These are phyloP conservation scores for Drosophila paramelanica DNA, from an alignment of 2,888 invertebrate species.

Conservation along the genomic window DNA sequence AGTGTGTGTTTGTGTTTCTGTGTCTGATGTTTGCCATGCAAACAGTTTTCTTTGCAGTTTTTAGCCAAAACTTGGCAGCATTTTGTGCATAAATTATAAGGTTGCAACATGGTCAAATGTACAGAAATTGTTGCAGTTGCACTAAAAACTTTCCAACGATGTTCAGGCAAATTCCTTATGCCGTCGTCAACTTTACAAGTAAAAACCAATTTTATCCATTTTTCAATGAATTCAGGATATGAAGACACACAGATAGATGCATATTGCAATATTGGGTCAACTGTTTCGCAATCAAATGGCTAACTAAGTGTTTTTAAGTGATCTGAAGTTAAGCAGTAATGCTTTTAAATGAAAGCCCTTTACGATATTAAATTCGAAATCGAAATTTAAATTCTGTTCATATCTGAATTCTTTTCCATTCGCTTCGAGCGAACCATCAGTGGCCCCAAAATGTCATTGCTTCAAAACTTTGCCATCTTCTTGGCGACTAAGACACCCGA, in stretches of 20 bases:
- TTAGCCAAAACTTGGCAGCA: conserved; percentile 68
- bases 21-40: conserved; percentile 51
- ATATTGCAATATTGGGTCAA: too few relatives aligned
- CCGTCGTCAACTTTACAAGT: conserved; percentile 1
- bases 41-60: conserved; percentile 62
- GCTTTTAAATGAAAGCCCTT: neutral
- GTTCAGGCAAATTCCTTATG: conserved; percentile 18
- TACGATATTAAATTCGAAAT: neutral
- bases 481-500: conserved; percentile 25
- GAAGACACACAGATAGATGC: too few relatives aligned
- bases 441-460: conserved; percentile 61
- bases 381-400: conserved; percentile 13
- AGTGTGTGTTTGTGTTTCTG: conserved; percentile 24
- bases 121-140: conserved; percentile 35
- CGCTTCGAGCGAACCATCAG: conserved; percentile 29
- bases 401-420: neutral
- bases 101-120: conserved; percentile 56
- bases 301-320: too few relatives aligned
- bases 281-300: too few relatives aligned
- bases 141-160: conserved; percentile 28
- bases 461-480: conserved; percentile 57
- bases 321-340: too few relatives aligned
- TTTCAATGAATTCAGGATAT: too few relatives aligned
- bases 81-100: conserved; percentile 73
- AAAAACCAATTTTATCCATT: neutral